A percentile compares a stretch with the other conserved stretches of the same genome.
Conservation (phyloP, 2,888 invertebrate species). For the Amblyjoppa proteus region DNA sequence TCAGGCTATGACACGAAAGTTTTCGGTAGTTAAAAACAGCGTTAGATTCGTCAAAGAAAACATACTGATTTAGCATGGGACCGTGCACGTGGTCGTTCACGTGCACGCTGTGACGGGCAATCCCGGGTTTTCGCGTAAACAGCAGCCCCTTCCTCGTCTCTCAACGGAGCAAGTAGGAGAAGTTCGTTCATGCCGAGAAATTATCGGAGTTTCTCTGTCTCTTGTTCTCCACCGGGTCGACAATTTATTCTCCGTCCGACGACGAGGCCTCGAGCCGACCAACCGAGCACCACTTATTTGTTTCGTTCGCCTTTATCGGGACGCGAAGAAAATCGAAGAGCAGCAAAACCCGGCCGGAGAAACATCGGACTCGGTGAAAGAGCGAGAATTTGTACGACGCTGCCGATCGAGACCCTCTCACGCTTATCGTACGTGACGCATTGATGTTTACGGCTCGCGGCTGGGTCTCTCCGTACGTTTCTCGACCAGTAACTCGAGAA, state of each 20-base stretch:
- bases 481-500: not conserved
- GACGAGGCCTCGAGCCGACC: not conserved
- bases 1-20: too few relatives aligned
- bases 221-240: constrained; percentile 11
- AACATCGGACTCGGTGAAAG: constrained; percentile 17
- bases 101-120: constrained; percentile 67
- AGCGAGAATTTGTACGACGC: constrained; percentile 20
- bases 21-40: too few relatives aligned
- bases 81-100: constrained; percentile 73
- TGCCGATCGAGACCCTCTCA: not conserved
- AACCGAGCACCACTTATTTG: constrained; percentile 25
- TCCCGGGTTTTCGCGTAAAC: constrained; percentile 62
- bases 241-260: constrained; percentile 12
- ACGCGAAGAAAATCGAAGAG: constrained; percentile 24
- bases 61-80: not conserved
- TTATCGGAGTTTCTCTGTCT: constrained; percentile 31
- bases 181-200: constrained; percentile 34
- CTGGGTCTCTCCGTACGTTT: constrained; percentile 4
- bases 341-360: constrained; percentile 10
- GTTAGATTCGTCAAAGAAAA: not conserved
- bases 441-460: constrained; percentile 25
- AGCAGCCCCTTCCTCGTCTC: constrained; percentile 3
- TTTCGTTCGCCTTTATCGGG: constrained; percentile 24
- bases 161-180: not conserved
- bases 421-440: constrained; percentile 44